phyloP scores from a whole-genome alignment of 2,113 vertebrate genomes.

The Cephalophus harveyi region DNA sequence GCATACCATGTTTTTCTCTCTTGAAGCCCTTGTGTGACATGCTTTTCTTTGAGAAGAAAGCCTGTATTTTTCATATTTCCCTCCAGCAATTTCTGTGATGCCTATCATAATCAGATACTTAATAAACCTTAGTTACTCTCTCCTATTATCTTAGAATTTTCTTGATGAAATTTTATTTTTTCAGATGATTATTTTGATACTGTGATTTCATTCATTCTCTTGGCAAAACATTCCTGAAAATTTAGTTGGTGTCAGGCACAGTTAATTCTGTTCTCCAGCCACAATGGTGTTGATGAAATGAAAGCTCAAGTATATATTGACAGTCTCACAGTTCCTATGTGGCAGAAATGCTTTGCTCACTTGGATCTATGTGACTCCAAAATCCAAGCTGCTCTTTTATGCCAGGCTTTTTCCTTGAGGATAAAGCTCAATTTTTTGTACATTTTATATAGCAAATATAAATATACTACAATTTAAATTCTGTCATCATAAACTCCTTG shows the following conservation, averaged over 20 bases:
- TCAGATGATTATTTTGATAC: background rate
- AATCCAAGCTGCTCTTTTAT: background rate
- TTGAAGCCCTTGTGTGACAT: background rate
- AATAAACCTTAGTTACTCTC: background rate
- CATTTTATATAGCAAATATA: background rate
- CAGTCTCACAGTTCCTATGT: background rate
- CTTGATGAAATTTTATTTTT: background rate
- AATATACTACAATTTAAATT: background rate
- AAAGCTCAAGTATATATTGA: background rate
- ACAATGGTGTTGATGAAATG: background rate
- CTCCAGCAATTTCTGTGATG: background rate
- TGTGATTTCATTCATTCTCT: conserved; percentile 2
- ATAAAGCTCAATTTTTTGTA: background rate
- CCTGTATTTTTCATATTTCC: background rate
- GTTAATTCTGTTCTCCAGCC: background rate
- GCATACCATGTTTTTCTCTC: background rate
- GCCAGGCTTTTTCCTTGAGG: background rate
- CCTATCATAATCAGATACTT: background rate
- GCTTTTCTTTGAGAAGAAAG: background rate
- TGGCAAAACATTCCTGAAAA: background rate
- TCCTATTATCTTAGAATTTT: background rate
- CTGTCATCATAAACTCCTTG: background rate
- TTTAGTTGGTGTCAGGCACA: background rate
- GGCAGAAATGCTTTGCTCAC: background rate
- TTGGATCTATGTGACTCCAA: background rate